Base-by-base conservation (phyloP, 2,888 invertebrate species). In the Nomada flava region DNA sequence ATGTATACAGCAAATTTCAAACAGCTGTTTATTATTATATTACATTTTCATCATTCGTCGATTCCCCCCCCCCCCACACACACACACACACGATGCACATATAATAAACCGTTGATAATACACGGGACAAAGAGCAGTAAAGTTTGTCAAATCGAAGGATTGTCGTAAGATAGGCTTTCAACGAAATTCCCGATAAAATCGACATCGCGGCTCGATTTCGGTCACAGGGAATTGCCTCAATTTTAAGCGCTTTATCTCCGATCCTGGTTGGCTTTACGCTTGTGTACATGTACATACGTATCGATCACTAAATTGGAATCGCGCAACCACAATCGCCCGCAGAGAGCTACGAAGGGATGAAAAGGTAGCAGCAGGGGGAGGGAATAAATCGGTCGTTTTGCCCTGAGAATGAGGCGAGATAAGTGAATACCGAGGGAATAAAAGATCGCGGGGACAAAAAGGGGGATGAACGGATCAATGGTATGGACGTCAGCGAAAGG, bases 341-440 rank as follows among this genome's bases (percentile, higher is more conserved):
- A 7, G 36, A 36, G 36, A 7, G 13, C 47, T 47, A 47, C 23
- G 52, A 53, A 50, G 26, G 57, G 20, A 44, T 36, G n/a, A 44
- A 44, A 26, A 69, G 10, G n/a, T 29, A 18, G 13, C 36, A 47
- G n/a, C 11, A 13, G 18, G 50, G 50, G 15, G 5, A 15, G 18
- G 26, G 18, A 69, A 42, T 62, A 65, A 76, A 67, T 65, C 57
- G 76, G 52, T 15, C 11, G 53, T 67, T 55, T 52, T 18, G 36
- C 76, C 13, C 10, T 9, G 60, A 29, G 2, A 76, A 76, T 23
- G 44, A 53, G 36, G 23, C 29, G n/a, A 55, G 70, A 79, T 78
- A 78, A 79, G 79, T 69, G 79, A 79, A 65, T 71, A 62, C 60
- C 59, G 36, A 20, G 59, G 57, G 64, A 68, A 59, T 77, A 79